phyloP scores from a whole-genome alignment of 2,797 vertebrate species.

The Eulemur albifrons region DNA sequence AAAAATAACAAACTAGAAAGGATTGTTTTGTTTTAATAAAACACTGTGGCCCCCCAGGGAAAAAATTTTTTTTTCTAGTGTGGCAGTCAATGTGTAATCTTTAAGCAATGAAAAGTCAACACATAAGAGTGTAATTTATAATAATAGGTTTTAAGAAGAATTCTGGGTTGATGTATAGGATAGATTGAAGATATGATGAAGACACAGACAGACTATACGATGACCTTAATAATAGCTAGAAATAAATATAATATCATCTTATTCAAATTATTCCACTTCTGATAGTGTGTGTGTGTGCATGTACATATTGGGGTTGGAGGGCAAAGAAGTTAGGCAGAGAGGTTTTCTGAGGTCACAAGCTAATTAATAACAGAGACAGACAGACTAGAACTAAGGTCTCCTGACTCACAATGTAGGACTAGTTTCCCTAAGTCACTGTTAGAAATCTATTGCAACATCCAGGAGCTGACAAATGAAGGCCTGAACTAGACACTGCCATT shows the following conservation, averaged over 20 bases:
- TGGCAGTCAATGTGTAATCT: not conserved
- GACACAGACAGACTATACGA: not conserved
- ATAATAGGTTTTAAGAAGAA: not conserved
- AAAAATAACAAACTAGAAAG: too few relatives aligned
- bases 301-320: not conserved
- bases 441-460: not conserved
- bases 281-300: not conserved
- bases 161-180: not conserved
- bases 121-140: not conserved
- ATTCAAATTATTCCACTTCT: not conserved
- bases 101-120: not conserved
- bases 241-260: not conserved
- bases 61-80: too few relatives aligned
- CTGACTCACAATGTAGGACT: not conserved
- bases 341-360: not conserved
- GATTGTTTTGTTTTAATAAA: too few relatives aligned
- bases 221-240: not conserved
- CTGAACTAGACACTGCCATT: not conserved
- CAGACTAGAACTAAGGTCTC: not conserved
- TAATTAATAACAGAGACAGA: constrained; percentile 24
- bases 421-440: not conserved
- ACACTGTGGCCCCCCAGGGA: too few relatives aligned
- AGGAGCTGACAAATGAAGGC: not conserved
- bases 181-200: not conserved
- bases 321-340: not conserved